Base-by-base conservation (phyloP, 2,888 invertebrate genomes). In the Eilema sororculum region DNA sequence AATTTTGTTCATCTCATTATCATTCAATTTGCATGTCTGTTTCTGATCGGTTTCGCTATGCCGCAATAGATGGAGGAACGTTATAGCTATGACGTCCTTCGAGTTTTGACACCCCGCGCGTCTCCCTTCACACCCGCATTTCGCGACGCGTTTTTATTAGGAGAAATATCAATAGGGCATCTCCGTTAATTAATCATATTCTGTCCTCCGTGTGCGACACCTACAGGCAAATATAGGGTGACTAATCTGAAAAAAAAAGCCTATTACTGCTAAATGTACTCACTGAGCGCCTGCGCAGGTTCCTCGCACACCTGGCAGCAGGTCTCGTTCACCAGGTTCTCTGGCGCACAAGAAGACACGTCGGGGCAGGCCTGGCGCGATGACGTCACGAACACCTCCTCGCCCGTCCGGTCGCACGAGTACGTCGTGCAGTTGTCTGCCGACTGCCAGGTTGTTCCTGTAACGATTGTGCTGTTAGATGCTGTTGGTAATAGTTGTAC, bases 261-360 rank as follows among this genome's bases (percentile, higher is more conserved):
- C 12, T 24, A 8, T 1, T 56, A 5, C n/a, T 24, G 10, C 3
- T 9, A 16, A 28, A 28, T 33, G 8, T 66, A 64, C 92, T 89
- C 74, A 96, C 96, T 92, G 75, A 95, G 90, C 6, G 94, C 82
- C 12, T 89, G 81, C 0, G 96, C 86, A 2, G 95, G 96, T 30
- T 94, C 84, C 75, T 96, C 96, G 86, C 98, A 98, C 63, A 94
- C 89, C 41, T 96, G 91, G 81, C 98, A 98, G 87, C 98, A 98
- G 65, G 97, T 97, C 33, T 96, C 96, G 20, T 91, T 89, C 81
- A 96, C 95, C 24, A 96, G 82, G 73, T 96, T 88, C 28, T 96
- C 93, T 0, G 94, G 89, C 0, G 95, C 92, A 84, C 98, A 98
- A 60, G 90, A 85, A 0, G 96, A 91, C 41, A 97, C 87, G 88